Evolutionary conservation across 2,888 invertebrate genomes (phyloP), one percentile per base, ranked within the genome.

Genomic region (Allacma fusca): DNA sequence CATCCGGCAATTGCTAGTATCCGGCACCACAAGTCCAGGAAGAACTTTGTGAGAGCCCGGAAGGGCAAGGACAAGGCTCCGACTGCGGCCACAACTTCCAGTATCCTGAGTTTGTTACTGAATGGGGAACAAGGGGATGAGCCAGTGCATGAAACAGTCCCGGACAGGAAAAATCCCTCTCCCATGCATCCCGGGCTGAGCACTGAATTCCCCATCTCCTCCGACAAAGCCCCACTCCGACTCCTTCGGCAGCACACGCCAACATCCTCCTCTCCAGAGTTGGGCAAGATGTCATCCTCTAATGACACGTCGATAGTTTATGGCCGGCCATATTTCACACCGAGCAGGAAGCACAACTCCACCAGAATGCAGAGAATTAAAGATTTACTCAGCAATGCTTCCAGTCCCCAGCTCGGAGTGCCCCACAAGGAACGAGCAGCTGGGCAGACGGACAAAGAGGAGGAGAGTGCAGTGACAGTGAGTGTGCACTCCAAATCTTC

Each of bases 21-120:
- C 77, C 78, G 84, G 70, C 84, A 84, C 77, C 80, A 81, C 79
- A 81, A 81, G 71, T 83, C 83, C 29, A 77, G 84, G 44, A 84
- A 83, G 82, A 84, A 80, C 80, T 84, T 84, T 62, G 78, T 24
- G 21, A 29, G 74, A 43, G 73, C 67, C 7, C 43, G 13, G 9
- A 44, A 70, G 28, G 9, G 34, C 9, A 75, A 65, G 50, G 75
- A 21, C 1, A 64, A 24, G 26, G 19, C 43, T n/a, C n/a, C 50
- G 34, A 7, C 34, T 7, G 50, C 16, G 19, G 62, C 28, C 12
- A 64, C 67, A 1, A 65, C 67, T 13, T 23, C 26, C 19, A 73
- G 73, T 64, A 34, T 80, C 67, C 59, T 79, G 50, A 50, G 16
- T 13, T 50, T 50, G 50, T 76, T 78, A 50, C 71, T 77, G 24